These are phyloP conservation scores for Corella eumyota DNA, from an alignment of 23 tunicate genomes.

Conservation along the genomic window DNA sequence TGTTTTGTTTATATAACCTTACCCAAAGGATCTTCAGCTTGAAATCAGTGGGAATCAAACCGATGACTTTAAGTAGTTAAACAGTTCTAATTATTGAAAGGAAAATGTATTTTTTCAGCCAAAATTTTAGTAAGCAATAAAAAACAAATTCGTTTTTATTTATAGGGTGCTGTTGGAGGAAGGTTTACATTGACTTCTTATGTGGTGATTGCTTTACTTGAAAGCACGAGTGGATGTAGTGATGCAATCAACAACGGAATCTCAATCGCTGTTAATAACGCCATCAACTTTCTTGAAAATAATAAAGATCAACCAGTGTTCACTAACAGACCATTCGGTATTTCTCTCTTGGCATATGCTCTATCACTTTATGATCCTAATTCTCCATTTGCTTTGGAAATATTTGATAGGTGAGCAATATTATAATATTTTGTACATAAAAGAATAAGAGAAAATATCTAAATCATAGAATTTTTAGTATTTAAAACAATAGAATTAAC, in stretches of 20 bases:
- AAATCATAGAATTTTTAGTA: too few species aligned
- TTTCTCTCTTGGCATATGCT: slow-evolving; percentile 49
- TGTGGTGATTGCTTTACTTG: slow-evolving; percentile 25
- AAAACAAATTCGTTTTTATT: slow-evolving; percentile 1
- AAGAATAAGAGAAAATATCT: too few species aligned
- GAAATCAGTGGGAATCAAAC: too few species aligned
- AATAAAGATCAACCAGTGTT: slow-evolving; percentile 9
- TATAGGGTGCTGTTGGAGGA: slow-evolving; percentile 10
- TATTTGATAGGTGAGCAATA: slow-evolving; percentile 19
- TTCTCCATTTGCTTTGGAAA: slow-evolving; percentile 8
- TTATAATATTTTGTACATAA: too few species aligned
- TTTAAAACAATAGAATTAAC: too few species aligned
- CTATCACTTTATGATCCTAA: slow-evolving; percentile 24
- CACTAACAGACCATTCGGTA: slow-evolving; percentile 19
- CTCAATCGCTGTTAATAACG: neutral
- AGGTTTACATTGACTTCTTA: slow-evolving; percentile 29
- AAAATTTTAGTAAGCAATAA: too few species aligned
- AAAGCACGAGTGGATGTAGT: slow-evolving; percentile 1
- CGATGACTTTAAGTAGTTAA: too few species aligned
- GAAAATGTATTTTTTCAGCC: too few species aligned
- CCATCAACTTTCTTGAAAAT: slow-evolving; percentile 12
- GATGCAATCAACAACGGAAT: slow-evolving; percentile 11
- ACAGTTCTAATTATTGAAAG: too few species aligned
- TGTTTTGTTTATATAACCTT: too few species aligned
- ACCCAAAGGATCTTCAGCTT: too few species aligned